Evolutionary conservation across 2,113 vertebrate genomes (phyloP).

Genomic region (Pedionomus torquatus): DNA sequence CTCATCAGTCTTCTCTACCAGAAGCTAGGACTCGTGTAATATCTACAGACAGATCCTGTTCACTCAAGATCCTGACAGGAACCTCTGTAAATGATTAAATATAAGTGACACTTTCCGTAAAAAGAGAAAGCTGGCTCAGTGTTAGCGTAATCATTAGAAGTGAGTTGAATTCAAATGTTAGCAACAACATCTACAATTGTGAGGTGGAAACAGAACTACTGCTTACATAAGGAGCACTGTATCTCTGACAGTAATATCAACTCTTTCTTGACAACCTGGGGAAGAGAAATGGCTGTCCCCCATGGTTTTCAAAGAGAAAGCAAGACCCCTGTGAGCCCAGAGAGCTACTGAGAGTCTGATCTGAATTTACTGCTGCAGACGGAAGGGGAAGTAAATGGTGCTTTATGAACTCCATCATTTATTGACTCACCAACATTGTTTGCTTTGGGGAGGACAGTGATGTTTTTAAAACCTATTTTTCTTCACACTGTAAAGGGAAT

Average conservation of each 20-base stretch:
- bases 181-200: background rate
- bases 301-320: background rate
- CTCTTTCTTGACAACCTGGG: background rate
- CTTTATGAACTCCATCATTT: conserved; percentile 74
- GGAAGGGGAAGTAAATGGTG: conserved; percentile 36
- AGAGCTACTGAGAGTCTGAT: conserved; percentile 13
- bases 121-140: background rate
- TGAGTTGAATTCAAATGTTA: background rate
- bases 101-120: background rate
- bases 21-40: background rate
- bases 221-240: background rate
- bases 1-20: background rate
- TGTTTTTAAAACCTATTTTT: conserved; percentile 42
- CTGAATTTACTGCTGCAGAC: conserved; percentile 62
- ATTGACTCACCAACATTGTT: conserved; percentile 64
- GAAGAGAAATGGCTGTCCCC: background rate
- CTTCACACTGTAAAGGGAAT: background rate
- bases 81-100: background rate
- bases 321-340: background rate
- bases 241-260: background rate
- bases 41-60: background rate
- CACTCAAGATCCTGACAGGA: background rate
- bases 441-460: conserved; percentile 33
- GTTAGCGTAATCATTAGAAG: background rate
- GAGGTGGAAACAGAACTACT: rapidly evolving